A percentile compares a stretch with the other conserved stretches of the same genome.
Evolutionary conservation across 2,113 vertebrate species (phyloP).

Genomic region (Petaurus breviceps): DNA sequence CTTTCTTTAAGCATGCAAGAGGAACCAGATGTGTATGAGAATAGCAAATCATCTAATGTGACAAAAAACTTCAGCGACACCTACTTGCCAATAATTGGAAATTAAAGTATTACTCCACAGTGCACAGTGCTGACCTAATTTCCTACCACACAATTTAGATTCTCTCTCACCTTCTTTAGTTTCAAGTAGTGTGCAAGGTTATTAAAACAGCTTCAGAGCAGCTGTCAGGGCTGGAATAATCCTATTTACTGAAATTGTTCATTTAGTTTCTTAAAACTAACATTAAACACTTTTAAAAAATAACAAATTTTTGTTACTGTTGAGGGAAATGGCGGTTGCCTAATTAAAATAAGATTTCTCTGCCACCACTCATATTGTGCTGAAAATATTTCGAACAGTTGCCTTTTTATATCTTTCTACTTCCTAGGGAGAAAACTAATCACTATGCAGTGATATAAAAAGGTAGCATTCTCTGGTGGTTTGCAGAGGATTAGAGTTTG

Average conservation of each 20-base stretch:
- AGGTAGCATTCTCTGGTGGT: slow-evolving; percentile 71
- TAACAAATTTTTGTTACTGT: slow-evolving; percentile 67
- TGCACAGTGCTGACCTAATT: slow-evolving; percentile 69
- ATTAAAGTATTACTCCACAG: slow-evolving; percentile 64
- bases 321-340: slow-evolving; percentile 62
- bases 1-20: slow-evolving; percentile 54
- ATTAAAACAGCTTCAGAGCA: slow-evolving; percentile 71
- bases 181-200: slow-evolving; percentile 76
- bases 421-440: slow-evolving; percentile 70
- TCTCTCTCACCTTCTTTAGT: slow-evolving; percentile 77
- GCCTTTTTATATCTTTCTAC: slow-evolving; percentile 66
- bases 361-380: slow-evolving; percentile 60
- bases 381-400: slow-evolving; percentile 71
- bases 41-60: slow-evolving; percentile 61
- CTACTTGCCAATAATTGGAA: slow-evolving; percentile 68
- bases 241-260: slow-evolving; percentile 63
- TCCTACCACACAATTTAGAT: slow-evolving; percentile 70
- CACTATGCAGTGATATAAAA: slow-evolving; percentile 57
- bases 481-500: slow-evolving; percentile 78
- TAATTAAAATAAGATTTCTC: slow-evolving; percentile 77
- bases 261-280: slow-evolving; percentile 76
- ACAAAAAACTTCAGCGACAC: slow-evolving; percentile 64
- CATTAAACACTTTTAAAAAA: slow-evolving; percentile 71
- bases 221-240: slow-evolving; percentile 78
- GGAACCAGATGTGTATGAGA: slow-evolving; percentile 63